Base-by-base conservation (phyloP, 1,140 invertebrate species). In the Penaeus indicus region DNA sequence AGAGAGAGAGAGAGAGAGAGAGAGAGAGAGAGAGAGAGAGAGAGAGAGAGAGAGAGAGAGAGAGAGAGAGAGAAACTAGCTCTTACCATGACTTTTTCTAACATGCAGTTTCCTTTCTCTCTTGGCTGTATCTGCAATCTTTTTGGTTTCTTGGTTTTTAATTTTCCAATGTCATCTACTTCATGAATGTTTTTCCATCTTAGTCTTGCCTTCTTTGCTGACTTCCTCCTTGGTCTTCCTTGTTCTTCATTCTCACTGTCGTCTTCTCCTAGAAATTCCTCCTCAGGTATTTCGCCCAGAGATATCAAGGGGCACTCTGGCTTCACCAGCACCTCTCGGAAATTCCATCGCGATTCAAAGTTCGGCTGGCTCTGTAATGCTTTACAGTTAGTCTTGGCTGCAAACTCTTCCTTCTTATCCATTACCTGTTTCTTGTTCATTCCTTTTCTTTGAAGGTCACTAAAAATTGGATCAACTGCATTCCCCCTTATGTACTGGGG, bases 141-240 rank as follows among this genome's bases (percentile, higher is more conserved):
- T 25, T 47, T 72, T 63, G 64, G 13, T 25, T 61, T 83, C 79
- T 82, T 82, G 11, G 61, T 27, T 13, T 42, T 22, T 22, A 27
- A 32, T 47, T 72, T 85, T 3, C 67, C 61, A 60, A 77, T 75
- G 18, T 77, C 60, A 32, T 88, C 85, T 64, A 80, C 86, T 25
- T 88, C 86, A 38, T 75, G 47, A 42, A 83, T 82, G 13, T 32
- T 88, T 63, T 88, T 88, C 86, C 86, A 88, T 38, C 47, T 82
- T 7, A 83, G 80, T n/a, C 86, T 60, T 75, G 86, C 86, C 63
- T 61, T 81, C 32, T 83, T 88, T 1, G 86, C 86, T 21, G 86
- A 88, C 38, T 82, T 88, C 32, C 86, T 88, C 27, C 86, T 72
- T 3, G 86, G 80, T 54, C 79, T 32, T 0, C 27, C 67, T 22